Conservation (phyloP, 2,113 vertebrate genomes). For the Stigmatopora argus region DNA sequence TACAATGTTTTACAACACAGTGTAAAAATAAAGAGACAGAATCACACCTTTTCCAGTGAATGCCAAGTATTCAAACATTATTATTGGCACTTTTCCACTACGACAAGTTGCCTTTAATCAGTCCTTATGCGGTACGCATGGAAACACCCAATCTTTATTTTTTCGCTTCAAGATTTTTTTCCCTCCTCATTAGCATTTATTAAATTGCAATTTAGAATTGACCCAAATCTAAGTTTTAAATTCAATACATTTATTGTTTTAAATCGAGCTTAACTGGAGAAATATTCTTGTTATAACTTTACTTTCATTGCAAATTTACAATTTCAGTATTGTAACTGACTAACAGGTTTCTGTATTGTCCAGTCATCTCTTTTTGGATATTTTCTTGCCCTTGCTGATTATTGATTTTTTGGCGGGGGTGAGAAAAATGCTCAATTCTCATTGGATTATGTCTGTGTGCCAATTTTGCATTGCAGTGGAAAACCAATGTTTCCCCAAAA, state of each 20-base stretch:
- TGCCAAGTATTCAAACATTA: background rate
- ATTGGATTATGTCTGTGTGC: background rate
- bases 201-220: too few relatives aligned
- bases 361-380: too few relatives aligned
- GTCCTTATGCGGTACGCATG: background rate
- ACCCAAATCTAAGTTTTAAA: too few relatives aligned
- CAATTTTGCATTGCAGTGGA: background rate
- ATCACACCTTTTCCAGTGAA: background rate
- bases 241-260: too few relatives aligned
- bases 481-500: background rate
- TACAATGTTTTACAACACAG: background rate
- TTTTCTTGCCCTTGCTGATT: background rate
- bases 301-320: too few relatives aligned
- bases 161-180: too few relatives aligned
- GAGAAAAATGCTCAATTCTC: background rate
- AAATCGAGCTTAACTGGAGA: too few relatives aligned
- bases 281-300: too few relatives aligned
- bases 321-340: too few relatives aligned
- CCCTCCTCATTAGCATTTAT: too few relatives aligned
- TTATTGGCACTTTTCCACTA: background rate
- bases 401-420: background rate
- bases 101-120: background rate
- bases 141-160: too few relatives aligned
- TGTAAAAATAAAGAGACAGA: background rate
- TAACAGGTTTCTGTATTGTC: too few relatives aligned